These are phyloP conservation scores for Hypselothyrea guttata DNA, from an alignment of 2,888 invertebrate genomes.

Conservation along the genomic window DNA sequence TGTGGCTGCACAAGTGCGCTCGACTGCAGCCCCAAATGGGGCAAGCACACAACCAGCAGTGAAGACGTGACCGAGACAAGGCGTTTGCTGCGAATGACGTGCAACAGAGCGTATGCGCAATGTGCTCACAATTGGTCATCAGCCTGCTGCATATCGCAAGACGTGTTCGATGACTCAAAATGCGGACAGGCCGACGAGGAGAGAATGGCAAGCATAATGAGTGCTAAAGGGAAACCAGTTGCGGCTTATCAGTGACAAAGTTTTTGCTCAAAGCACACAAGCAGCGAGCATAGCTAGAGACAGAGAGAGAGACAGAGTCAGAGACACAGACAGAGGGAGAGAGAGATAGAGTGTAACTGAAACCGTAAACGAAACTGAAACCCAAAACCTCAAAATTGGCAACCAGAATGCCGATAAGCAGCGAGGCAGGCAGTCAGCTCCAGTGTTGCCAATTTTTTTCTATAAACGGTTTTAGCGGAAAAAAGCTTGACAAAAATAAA, in stretches of 20 bases:
- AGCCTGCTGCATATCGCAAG: constrained; percentile 33
- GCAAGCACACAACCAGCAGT: constrained; percentile 21
- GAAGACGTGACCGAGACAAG: constrained; percentile 68
- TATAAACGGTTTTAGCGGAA: no score
- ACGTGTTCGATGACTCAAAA: constrained; percentile 61
- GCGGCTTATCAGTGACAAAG: constrained; percentile 68
- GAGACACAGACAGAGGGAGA: no score
- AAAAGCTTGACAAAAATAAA: no score
- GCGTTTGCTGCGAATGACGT: constrained; percentile 24
- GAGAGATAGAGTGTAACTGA: no score
- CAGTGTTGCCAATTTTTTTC: no score
- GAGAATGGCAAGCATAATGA: background rate
- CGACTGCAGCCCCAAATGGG: constrained; percentile 42
- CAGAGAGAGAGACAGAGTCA: no score
- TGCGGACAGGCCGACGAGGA: constrained; percentile 3
- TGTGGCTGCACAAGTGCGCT: no score
- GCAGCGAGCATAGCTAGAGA: no score
- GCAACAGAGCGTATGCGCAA: constrained; percentile 65
- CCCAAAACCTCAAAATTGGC: constrained; percentile 22
- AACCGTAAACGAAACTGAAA: constrained; percentile 11
- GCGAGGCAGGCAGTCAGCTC: no score
- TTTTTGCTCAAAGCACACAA: no score
- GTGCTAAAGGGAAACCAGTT: background rate
- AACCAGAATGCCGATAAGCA: constrained; percentile 3
- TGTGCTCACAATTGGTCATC: constrained; percentile 48